A percentile compares a stretch with the other conserved stretches of the same genome.
These are phyloP conservation scores for Microtus pennsylvanicus DNA, from an alignment of 2,113 vertebrate species.

Conservation along the genomic window DNA sequence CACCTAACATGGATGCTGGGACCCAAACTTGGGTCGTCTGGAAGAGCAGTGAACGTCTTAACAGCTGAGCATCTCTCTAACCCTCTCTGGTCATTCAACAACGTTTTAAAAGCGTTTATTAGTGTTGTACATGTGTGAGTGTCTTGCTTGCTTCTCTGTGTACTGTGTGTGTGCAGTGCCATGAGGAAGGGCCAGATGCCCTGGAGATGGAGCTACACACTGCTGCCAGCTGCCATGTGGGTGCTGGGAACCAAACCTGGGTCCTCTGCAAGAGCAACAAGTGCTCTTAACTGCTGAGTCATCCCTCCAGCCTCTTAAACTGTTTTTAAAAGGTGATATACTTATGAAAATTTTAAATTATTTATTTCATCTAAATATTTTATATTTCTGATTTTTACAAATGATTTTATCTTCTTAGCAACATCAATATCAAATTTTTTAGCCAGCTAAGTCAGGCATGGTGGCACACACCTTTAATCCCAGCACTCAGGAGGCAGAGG, in stretches of 20 bases:
- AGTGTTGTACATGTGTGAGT: too few species aligned
- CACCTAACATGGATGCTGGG: background rate
- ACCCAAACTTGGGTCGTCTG: background rate
- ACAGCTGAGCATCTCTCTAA: background rate
- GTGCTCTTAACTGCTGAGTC: background rate
- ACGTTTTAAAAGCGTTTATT: background rate
- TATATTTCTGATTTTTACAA: background rate
- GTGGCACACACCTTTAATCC: background rate
- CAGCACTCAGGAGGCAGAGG: background rate
- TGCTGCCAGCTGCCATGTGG: background rate
- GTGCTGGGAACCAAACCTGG: background rate
- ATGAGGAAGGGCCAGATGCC: background rate
- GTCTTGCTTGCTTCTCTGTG: background rate
- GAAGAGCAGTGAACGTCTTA: background rate
- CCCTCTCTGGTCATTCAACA: background rate
- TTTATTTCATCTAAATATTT: background rate
- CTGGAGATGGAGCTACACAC: background rate
- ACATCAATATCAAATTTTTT: background rate
- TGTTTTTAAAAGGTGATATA: background rate
- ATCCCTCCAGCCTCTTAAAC: background rate
- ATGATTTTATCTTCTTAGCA: background rate
- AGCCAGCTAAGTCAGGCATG: background rate
- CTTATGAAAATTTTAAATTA: too few species aligned
- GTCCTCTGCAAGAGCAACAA: background rate
- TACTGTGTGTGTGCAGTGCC: background rate